These are phyloP conservation scores for Urophycis tenuis DNA, from an alignment of 2,797 vertebrate genomes.

Conservation along the genomic window DNA sequence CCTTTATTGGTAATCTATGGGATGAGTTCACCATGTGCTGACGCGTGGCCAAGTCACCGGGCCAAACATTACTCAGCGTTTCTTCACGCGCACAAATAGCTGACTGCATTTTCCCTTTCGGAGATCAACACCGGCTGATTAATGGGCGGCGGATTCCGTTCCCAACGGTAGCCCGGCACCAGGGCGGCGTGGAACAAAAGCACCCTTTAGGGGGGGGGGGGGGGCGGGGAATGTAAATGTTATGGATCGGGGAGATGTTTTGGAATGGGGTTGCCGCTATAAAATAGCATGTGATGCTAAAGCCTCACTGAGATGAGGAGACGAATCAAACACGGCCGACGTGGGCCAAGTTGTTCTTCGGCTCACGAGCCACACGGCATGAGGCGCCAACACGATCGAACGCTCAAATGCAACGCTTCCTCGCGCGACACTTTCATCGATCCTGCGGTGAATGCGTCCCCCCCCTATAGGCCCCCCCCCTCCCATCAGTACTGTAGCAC, in stretches of 20 bases:
- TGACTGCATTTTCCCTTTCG: slow-evolving; percentile 11
- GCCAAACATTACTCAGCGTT: slow-evolving; percentile 18
- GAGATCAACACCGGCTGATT: slow-evolving; percentile 1
- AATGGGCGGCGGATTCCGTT: not conserved
- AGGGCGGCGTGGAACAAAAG: not conserved
- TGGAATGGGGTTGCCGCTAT: not conserved
- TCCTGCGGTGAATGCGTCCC: not conserved
- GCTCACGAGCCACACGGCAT: not conserved
- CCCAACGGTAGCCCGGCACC: not conserved
- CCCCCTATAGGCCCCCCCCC: too few species aligned
- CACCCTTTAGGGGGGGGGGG: not conserved
- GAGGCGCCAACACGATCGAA: not conserved
- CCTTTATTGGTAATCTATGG: not conserved
- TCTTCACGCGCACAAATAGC: slow-evolving; percentile 9
- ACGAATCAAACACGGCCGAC: not conserved
- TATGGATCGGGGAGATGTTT: not conserved
- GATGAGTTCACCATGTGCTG: slow-evolving; percentile 7
- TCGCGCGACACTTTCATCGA: not conserved
- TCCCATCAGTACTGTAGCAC: not conserved
- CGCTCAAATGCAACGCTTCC: not conserved
- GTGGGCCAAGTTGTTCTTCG: too few species aligned
- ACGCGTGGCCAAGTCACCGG: not conserved
- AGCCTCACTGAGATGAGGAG: not conserved
- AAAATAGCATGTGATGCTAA: not conserved
- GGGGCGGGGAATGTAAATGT: not conserved